Conservation (phyloP, 2,888 invertebrate species). For the Brachypalpus laphriformis region DNA sequence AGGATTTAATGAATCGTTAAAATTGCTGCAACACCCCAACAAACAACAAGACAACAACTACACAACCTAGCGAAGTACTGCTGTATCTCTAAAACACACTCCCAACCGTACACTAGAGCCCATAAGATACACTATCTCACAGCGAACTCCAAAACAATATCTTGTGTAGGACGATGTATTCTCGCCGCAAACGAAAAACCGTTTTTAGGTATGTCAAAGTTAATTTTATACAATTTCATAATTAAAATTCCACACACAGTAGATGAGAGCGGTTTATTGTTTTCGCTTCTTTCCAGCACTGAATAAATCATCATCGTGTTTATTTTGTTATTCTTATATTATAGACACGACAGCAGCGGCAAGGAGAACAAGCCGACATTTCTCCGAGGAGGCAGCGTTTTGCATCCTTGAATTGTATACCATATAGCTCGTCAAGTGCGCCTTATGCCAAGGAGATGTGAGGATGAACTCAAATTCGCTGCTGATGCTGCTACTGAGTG, state of each 20-base stretch:
- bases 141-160: conserved; percentile 31
- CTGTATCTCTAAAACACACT: not conserved
- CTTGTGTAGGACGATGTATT: conserved; percentile 32
- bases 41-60: conserved; percentile 33
- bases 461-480: conserved; percentile 32
- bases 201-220: conserved; percentile 62
- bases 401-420: conserved; percentile 53
- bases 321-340: conserved; percentile 25
- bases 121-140: not conserved
- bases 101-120: not conserved
- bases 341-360: not conserved
- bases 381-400: conserved; percentile 15
- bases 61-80: not conserved
- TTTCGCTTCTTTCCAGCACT: conserved; percentile 57
- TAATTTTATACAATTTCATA: conserved; percentile 74
- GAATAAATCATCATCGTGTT: conserved; percentile 69
- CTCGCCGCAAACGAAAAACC: conserved; percentile 58
- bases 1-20: conserved; percentile 73
- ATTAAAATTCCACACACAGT: conserved; percentile 68
- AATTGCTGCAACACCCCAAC: conserved; percentile 65
- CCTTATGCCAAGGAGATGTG: not conserved
- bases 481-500: conserved; percentile 19
- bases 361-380: not conserved
- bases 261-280: conserved; percentile 61
- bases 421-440: not conserved